Evolutionary conservation across 2,888 invertebrate species (phyloP), one percentile per base, ranked within the genome.

Genomic region (Chrysolina oricalcia): DNA sequence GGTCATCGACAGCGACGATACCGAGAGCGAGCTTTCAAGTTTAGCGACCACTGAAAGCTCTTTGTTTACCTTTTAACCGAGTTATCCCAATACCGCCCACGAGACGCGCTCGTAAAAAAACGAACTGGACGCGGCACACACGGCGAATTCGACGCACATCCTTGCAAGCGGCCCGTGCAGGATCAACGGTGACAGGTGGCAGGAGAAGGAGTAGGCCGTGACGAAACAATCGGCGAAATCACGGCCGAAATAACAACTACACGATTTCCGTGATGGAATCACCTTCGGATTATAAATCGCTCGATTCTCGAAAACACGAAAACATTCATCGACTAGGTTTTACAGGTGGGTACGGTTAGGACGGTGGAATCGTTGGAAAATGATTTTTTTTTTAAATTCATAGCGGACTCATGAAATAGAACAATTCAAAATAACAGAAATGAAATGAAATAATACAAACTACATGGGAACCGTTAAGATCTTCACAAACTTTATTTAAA

Each of bases 1-100:
- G 53, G 13, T 21, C 53, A 59, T 27, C 59, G n/a, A 23, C 35
- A n/a, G 0, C 50, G 19, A 50, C 46, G 15, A 46, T 46, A 50
- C 11, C 50, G 19, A 19, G 21, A n/a, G n/a, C 27, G 59, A 59
- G 59, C 59, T 59, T 59, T 59, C 59, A 59, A 59, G n/a, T 35
- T 59, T 59, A 15, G 59, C 59, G 15, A n/a, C n/a, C 59, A 59
- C 59, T 59, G 27, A 59, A 59, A 59, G 59, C 59, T 59, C 53
- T 59, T 59, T 59, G 59, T 59, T 59, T 59, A 59, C 59, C 59
- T 59, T 27, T 59, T 13, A 2, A 13, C 59, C 59, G 59, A 59
- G 27, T 27, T n/a, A n/a, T 27, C 59, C 27, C n/a, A 59, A 1
- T 13, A 17, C 27, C 27, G 59, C 50, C 46, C 50, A 50, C 50